phyloP scores from a whole-genome alignment of 2,113 vertebrate genomes.

The Grus americana region DNA sequence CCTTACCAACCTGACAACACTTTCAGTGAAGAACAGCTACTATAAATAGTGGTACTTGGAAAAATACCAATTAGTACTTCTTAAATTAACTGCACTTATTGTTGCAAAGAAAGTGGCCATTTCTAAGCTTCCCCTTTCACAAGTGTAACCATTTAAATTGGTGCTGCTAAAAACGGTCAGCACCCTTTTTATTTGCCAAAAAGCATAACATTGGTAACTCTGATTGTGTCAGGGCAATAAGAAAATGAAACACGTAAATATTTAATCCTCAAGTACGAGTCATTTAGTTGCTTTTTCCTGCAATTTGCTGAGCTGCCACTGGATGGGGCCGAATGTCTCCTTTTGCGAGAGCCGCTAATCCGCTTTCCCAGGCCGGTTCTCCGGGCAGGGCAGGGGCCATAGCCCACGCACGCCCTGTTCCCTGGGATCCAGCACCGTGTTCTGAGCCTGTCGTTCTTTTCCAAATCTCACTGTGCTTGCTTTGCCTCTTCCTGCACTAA shows the following conservation, averaged over 20 bases:
- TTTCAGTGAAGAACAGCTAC: neutral
- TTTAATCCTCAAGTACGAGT: accelerated
- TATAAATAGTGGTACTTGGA: neutral
- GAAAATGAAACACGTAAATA: neutral
- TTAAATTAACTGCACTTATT: neutral
- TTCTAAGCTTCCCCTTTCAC: neutral
- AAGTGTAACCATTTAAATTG: neutral
- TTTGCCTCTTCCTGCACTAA: neutral
- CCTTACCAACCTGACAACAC: neutral
- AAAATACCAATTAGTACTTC: neutral
- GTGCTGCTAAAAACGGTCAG: neutral
- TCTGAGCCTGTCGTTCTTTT: accelerated
- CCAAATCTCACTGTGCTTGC: neutral
- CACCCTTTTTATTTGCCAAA: neutral
- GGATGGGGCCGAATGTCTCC: slow-evolving; percentile 65
- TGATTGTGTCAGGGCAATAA: neutral
- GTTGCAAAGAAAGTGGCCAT: neutral
- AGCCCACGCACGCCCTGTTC: accelerated
- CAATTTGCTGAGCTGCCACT: slow-evolving; percentile 54
- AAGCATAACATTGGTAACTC: accelerated
- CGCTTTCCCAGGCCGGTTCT: no score
- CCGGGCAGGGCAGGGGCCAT: neutral
- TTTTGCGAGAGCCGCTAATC: neutral
- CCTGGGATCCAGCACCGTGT: accelerated
- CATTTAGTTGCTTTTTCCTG: neutral